A percentile compares a stretch with the other conserved stretches of the same genome.
These are phyloP conservation scores for Halocynthia aurantium DNA, from an alignment of 23 tunicate species.

Conservation along the genomic window DNA sequence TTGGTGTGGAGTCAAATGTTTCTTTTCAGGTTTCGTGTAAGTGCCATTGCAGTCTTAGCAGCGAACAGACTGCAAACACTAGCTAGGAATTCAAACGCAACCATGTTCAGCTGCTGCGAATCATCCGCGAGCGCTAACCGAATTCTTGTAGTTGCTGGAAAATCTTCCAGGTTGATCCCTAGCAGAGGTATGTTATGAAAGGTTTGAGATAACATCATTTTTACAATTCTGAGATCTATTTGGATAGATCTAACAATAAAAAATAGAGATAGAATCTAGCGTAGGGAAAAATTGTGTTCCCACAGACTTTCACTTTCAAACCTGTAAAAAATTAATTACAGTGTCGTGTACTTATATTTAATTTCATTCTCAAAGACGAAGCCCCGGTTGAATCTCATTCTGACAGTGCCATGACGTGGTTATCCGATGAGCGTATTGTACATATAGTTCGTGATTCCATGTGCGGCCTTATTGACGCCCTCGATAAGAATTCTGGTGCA, in stretches of 20 bases:
- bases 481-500: constrained; percentile 46
- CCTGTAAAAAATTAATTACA: too few relatives aligned
- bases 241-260: too few relatives aligned
- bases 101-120: constrained; percentile 72
- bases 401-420: constrained; percentile 64
- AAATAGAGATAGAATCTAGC: too few relatives aligned
- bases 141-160: constrained; percentile 65
- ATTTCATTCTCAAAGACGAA: constrained; percentile 10
- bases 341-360: too few relatives aligned
- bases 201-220: too few relatives aligned
- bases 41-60: constrained; percentile 63
- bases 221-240: too few relatives aligned
- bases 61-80: constrained; percentile 37
- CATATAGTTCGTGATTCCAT: constrained; percentile 67
- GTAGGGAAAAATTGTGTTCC: too few relatives aligned
- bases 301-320: too few relatives aligned
- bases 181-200: too few relatives aligned
- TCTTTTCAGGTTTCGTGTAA: constrained; percentile 63
- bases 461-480: constrained; percentile 69
- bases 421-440: constrained; percentile 46
- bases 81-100: constrained; percentile 27
- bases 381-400: constrained; percentile 48
- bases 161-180: not conserved
- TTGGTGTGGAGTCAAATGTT: not conserved
- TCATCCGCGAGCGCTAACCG: constrained; percentile 39